phyloP scores from a whole-genome alignment of 2,797 vertebrate species.

The Brachyrhaphis roseni region DNA sequence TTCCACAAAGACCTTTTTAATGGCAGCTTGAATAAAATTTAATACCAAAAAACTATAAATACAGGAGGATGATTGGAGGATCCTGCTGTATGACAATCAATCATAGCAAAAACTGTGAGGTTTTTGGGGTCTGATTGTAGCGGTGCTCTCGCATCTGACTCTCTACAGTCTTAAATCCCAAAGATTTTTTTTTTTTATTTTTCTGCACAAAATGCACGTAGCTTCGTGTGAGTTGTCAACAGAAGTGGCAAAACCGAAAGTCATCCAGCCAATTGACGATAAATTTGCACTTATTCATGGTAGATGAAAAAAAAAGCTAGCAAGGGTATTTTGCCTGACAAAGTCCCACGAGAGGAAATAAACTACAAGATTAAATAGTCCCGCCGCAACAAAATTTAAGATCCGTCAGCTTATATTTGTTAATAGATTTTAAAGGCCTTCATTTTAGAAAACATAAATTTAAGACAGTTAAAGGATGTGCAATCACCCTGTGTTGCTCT shows the following conservation, averaged over 20 bases:
- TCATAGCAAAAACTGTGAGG: neutral
- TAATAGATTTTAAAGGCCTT: neutral
- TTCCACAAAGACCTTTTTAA: neutral
- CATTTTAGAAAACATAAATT: neutral
- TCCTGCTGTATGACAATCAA: neutral
- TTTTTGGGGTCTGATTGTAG: neutral
- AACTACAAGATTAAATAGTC: neutral
- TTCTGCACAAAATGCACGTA: neutral
- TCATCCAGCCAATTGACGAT: neutral
- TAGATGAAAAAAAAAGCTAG: neutral
- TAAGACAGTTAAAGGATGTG: neutral
- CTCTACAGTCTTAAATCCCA: neutral
- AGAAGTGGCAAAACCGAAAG: neutral
- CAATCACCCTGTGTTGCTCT: too few relatives aligned
- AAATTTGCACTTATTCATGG: too few relatives aligned
- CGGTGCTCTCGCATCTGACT: too few relatives aligned
- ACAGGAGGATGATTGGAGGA: neutral
- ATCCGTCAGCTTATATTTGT: neutral
- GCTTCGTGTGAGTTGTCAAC: neutral
- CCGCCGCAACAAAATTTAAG: neutral
- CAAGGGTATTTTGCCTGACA: neutral
- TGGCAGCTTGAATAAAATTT: neutral
- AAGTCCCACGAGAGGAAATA: too few relatives aligned
- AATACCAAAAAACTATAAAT: neutral
- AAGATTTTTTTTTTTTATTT: neutral